Conservation (phyloP, 2,888 invertebrate species). For the Silvanus unidentatus region DNA sequence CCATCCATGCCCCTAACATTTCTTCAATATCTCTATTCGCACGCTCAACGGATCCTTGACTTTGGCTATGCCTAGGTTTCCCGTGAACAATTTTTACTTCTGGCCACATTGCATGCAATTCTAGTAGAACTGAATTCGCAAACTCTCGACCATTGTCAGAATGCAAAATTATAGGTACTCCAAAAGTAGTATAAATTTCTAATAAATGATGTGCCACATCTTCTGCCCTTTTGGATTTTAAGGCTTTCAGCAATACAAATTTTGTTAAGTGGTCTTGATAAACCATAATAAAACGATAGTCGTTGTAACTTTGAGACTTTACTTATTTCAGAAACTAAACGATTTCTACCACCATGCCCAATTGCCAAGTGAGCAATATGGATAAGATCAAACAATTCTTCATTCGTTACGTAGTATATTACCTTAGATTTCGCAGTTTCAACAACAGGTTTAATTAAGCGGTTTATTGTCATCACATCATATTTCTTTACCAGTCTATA, state of each 20-base stretch:
- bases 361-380: slow-evolving; percentile 22
- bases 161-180: slow-evolving; percentile 28
- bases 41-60: slow-evolving; percentile 36
- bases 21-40: slow-evolving; percentile 39
- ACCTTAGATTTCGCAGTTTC: no score
- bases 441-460: no score
- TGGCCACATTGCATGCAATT: slow-evolving; percentile 22
- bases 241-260: slow-evolving; percentile 23
- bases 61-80: slow-evolving; percentile 21
- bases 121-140: slow-evolving; percentile 18
- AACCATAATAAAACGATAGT: slow-evolving; percentile 22
- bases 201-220: slow-evolving; percentile 25
- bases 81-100: slow-evolving; percentile 22
- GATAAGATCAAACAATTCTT: slow-evolving; percentile 15
- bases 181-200: slow-evolving; percentile 28
- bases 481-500: no score
- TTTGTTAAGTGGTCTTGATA: slow-evolving; percentile 26
- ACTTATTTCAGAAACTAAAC: slow-evolving; percentile 22
- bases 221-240: slow-evolving; percentile 25
- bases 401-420: slow-evolving; percentile 13
- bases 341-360: slow-evolving; percentile 32
- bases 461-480: no score
- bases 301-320: slow-evolving; percentile 20
- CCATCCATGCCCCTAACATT: slow-evolving; percentile 38
- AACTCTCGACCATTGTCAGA: slow-evolving; percentile 29